Conservation (phyloP, 2,113 vertebrate species). For the Hippocampus abdominalis region DNA sequence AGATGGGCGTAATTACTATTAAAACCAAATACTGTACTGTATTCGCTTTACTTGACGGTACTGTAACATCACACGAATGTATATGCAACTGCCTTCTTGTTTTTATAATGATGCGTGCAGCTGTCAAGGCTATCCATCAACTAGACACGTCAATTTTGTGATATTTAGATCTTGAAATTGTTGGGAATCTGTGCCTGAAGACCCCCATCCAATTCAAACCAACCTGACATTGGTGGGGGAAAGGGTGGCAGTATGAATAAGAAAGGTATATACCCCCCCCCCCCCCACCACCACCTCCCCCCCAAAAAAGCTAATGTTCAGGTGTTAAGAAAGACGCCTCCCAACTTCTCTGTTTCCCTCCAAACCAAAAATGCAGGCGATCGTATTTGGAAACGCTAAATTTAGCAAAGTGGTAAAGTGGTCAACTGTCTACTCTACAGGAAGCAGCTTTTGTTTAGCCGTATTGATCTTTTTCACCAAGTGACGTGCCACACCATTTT, state of each 20-base stretch:
- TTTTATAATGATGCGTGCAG: not conserved
- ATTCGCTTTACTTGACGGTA: not conserved
- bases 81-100: not conserved
- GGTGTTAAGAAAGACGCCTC: too few relatives aligned
- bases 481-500: not conserved
- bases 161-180: not conserved
- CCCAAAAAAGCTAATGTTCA: too few relatives aligned
- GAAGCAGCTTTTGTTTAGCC: not conserved
- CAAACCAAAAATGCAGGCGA: not conserved
- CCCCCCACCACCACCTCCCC: too few relatives aligned
- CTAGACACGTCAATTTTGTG: not conserved
- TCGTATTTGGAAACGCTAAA: not conserved
- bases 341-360: too few relatives aligned
- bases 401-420: not conserved
- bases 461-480: not conserved
- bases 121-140: not conserved
- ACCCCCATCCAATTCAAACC: too few relatives aligned
- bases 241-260: too few relatives aligned
- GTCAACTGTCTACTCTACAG: not conserved
- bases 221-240: too few relatives aligned
- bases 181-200: not conserved
- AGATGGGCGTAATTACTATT: not conserved
- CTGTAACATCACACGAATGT: not conserved
- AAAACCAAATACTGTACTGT: not conserved
- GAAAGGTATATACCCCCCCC: too few relatives aligned